Conservation (phyloP, 2,797 vertebrate genomes). For the Iguana delicatissima region DNA sequence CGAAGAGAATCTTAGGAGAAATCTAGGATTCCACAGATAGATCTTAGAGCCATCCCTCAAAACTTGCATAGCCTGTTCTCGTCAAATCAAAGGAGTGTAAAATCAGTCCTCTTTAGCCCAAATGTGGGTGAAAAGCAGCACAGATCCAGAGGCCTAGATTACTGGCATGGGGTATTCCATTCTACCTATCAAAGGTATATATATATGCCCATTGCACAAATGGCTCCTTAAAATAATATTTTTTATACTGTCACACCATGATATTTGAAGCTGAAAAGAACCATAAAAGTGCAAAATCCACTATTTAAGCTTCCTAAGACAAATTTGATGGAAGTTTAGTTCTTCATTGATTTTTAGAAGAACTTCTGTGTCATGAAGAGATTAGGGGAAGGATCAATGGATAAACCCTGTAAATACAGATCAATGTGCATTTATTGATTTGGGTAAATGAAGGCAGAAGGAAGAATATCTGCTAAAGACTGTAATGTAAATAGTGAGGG, state of each 20-base stretch:
- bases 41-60: neutral
- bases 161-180: neutral
- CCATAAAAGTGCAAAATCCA: neutral
- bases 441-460: neutral
- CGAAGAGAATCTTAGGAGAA: neutral
- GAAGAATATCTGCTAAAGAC: neutral
- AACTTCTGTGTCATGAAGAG: neutral
- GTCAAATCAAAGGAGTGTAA: neutral
- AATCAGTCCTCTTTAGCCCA: neutral
- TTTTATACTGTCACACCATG: neutral
- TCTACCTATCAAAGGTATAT: neutral
- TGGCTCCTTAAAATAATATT: neutral
- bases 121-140: neutral
- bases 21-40: neutral
- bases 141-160: neutral
- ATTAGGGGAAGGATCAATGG: neutral
- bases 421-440: constrained; percentile 21
- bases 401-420: constrained; percentile 7
- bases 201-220: neutral
- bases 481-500: neutral
- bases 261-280: neutral
- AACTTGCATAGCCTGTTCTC: neutral
- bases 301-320: neutral
- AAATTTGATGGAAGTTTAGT: constrained; percentile 3
- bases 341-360: constrained; percentile 11